These are phyloP conservation scores for Engystomops pustulosus DNA, from an alignment of 2,113 vertebrate genomes.

Conservation along the genomic window DNA sequence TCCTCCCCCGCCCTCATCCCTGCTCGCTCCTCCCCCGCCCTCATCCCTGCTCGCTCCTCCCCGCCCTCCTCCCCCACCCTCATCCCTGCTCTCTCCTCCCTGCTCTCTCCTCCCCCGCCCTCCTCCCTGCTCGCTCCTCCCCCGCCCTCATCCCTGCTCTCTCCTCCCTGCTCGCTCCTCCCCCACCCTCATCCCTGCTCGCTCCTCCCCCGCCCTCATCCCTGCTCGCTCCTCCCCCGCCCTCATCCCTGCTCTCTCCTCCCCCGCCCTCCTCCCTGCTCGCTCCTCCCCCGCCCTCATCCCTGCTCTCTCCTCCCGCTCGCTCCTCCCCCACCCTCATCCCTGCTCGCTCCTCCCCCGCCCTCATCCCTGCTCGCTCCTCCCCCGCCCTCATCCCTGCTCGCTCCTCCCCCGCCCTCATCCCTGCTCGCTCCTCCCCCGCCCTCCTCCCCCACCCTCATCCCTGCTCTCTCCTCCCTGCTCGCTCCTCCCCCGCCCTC, in stretches of 20 bases:
- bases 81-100: too few relatives aligned
- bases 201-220: not conserved
- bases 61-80: not conserved
- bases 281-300: not conserved
- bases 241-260: not conserved
- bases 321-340: too few relatives aligned
- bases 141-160: not conserved
- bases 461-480: not conserved
- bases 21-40: not conserved
- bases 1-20: not conserved
- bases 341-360: not conserved
- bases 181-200: not conserved
- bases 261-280: fast-evolving
- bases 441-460: too few relatives aligned
- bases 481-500: too few relatives aligned
- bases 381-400: too few relatives aligned
- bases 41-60: too few relatives aligned
- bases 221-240: not conserved
- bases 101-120: too few relatives aligned
- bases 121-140: too few relatives aligned
- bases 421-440: too few relatives aligned
- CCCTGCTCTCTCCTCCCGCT: too few relatives aligned
- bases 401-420: not conserved
- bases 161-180: not conserved
- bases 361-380: not conserved